Evolutionary conservation across 2,113 vertebrate genomes (phyloP), one percentile per base, ranked within the genome.

Genomic region (Mus pahari): DNA sequence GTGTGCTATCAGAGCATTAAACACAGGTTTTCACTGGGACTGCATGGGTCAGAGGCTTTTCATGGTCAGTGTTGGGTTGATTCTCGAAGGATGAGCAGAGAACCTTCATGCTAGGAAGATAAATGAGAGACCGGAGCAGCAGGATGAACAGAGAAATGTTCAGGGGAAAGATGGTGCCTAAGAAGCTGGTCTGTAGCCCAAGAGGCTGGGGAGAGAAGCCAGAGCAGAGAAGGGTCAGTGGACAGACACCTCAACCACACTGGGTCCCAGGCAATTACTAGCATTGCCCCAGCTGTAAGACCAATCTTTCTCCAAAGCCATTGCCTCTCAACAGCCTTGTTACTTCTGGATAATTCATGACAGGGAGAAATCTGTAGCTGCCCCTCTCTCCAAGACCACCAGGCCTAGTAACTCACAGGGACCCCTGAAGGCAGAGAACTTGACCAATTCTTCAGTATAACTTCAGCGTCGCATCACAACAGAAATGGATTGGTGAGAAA

Each of bases 121-220:
- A 13, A 81, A 53, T 20, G 66, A 55, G 13, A 53, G 45, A 70
- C 42, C 2, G 4, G 5, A 45, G 20, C 12, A 20, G 50, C 7
- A 11, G 2, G 16, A 22, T 3, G 31, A 24, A 31, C 19, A 31
- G 28, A 77, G 14, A 50, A 78, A 22, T 19, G 50, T 7, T 11
- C 48, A 2, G 0, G 33, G 13, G 62, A 19, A 66, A 20, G 0
- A 66, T 2, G 2, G 8, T 11, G 1, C 13, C 60, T 20, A 2
- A 13, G 48, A 53, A 28, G 13, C 6, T 58, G 64, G 11, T 36
- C 7, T 10, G 1, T 31, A 3, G 45, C 87, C 71, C 39, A 45
- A 19, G 36, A 42, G 14, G 17, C 53, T 14, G 3, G 58, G 48
- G 36, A n/a, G 36, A 19, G 82, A 19, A 7, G 26, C 39, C 2